Percentiles rank a stretch among this genome's conserved stretches.
Evolutionary conservation across 2,113 vertebrate species (phyloP).

Genomic region (Strigops habroptila): DNA sequence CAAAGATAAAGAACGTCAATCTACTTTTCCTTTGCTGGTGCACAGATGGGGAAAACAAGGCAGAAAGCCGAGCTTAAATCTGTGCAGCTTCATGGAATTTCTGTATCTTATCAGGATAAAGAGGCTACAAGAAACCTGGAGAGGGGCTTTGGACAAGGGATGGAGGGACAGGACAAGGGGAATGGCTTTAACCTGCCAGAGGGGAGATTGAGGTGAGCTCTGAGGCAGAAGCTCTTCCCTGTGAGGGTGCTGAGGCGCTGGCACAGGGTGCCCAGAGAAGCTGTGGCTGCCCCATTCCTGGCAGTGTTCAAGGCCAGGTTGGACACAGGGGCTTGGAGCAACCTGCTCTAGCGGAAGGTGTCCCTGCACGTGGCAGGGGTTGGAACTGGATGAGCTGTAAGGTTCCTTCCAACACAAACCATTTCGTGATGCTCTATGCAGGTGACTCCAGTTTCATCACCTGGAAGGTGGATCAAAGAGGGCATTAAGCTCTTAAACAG

Average conservation of each 20-base stretch:
- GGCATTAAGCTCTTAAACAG: not conserved
- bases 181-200: not conserved
- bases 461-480: not conserved
- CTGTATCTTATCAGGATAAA: fast-evolving
- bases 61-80: not conserved
- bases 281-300: too few relatives aligned
- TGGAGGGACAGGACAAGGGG: too few relatives aligned
- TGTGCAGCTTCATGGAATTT: not conserved
- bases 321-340: not conserved
- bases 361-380: not conserved
- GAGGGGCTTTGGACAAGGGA: too few relatives aligned
- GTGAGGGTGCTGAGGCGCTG: too few relatives aligned
- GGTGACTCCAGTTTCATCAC: not conserved
- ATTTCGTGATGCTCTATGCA: not conserved
- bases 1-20: not conserved
- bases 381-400: not conserved
- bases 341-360: not conserved
- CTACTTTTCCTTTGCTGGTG: not conserved
- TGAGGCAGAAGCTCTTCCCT: too few relatives aligned
- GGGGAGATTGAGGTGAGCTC: not conserved
- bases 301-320: not conserved
- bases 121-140: not conserved
- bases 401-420: not conserved
- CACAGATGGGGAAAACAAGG: not conserved
- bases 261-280: too few relatives aligned